Conservation (phyloP, 2,113 vertebrate species). For the Xiphias gladius region DNA sequence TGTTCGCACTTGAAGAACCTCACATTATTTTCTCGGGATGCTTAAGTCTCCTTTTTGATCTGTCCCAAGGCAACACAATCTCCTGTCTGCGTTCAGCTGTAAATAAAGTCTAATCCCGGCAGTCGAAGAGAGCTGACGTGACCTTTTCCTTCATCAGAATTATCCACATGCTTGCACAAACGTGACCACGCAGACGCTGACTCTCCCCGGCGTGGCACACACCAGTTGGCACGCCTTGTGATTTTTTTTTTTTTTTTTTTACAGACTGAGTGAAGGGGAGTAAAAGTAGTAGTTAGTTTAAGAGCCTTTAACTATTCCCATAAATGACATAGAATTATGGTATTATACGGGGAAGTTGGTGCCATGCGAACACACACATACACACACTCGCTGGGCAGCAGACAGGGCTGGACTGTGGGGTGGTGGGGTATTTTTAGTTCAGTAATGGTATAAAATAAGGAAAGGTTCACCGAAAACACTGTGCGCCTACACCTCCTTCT, state of each 20-base stretch:
- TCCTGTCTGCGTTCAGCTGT: conserved; percentile 17
- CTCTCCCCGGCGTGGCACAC: conserved; percentile 40
- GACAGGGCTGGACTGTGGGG: conserved; percentile 54
- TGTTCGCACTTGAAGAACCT: conserved; percentile 3
- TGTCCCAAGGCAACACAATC: background rate
- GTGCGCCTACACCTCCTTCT: conserved; percentile 16
- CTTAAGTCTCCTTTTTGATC: conserved; percentile 1
- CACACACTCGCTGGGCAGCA: conserved; percentile 50
- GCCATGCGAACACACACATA: conserved; percentile 46
- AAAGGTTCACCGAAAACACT: conserved; percentile 44
- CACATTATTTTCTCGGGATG: background rate
- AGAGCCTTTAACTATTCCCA: conserved; percentile 72
- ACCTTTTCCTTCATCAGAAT: conserved; percentile 36
- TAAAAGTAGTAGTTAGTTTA: conserved; percentile 73
- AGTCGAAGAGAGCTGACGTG: conserved; percentile 43
- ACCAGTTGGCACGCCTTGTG: conserved; percentile 51
- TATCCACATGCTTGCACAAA: conserved; percentile 55
- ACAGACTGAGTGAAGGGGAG: conserved; percentile 56
- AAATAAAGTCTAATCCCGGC: conserved; percentile 48
- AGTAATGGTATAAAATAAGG: conserved; percentile 60
- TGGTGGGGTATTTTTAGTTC: conserved; percentile 68
- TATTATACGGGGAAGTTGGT: conserved; percentile 63
- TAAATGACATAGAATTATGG: conserved; percentile 80
- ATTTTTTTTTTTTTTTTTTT: conserved; percentile 51
- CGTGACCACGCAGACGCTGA: conserved; percentile 49